Percentiles rank a stretch among this genome's conserved stretches.
phyloP scores from a whole-genome alignment of 2,113 vertebrate genomes.

The Sakesphorus luctuosus region DNA sequence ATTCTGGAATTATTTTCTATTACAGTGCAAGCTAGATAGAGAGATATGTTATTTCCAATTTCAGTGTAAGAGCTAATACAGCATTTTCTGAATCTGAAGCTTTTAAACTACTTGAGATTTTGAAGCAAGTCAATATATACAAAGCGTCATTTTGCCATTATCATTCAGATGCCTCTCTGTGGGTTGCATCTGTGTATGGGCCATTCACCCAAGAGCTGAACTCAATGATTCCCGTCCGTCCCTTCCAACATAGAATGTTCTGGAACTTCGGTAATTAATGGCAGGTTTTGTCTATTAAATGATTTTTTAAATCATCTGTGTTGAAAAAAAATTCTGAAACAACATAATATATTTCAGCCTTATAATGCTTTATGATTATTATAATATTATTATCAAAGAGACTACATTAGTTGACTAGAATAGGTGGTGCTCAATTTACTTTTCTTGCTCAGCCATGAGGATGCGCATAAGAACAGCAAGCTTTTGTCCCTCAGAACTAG shows the following conservation, averaged over 20 bases:
- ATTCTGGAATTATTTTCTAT: neutral
- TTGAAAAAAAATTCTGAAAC: neutral
- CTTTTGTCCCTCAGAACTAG: neutral
- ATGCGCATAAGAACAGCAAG: neutral
- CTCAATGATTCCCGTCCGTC: neutral
- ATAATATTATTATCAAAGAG: neutral
- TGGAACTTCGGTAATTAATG: neutral
- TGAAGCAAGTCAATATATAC: neutral
- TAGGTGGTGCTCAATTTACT: neutral
- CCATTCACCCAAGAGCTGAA: neutral
- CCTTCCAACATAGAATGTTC: neutral
- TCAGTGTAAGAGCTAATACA: neutral
- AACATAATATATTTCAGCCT: neutral
- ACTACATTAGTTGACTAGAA: neutral
- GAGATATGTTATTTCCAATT: neutral
- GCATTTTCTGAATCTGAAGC: neutral
- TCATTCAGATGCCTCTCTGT: neutral
- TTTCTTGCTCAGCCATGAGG: neutral
- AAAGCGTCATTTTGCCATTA: neutral
- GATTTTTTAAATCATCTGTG: neutral
- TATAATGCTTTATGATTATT: neutral
- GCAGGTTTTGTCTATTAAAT: neutral
- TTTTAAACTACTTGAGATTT: neutral
- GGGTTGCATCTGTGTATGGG: constrained; percentile 16
- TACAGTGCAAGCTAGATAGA: neutral